These are phyloP conservation scores for Steinernema scapterisci DNA, from an alignment of 2,888 invertebrate genomes.

Conservation along the genomic window DNA sequence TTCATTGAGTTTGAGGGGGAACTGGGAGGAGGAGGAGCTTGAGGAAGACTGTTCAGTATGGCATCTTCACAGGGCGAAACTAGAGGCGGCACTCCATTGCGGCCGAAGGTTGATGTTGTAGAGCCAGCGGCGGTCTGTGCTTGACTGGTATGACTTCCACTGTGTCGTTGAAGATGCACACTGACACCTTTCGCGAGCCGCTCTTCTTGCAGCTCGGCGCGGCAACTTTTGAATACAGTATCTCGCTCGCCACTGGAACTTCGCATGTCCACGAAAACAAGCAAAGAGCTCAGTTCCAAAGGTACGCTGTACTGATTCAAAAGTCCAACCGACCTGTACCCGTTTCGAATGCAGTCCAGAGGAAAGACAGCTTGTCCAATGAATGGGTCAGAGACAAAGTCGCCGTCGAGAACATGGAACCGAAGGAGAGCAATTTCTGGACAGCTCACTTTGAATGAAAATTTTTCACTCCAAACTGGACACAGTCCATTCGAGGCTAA, in stretches of 20 bases:
- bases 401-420: slow-evolving; percentile 86
- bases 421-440: slow-evolving; percentile 81
- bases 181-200: background rate
- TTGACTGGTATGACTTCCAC: background rate
- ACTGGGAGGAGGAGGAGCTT: slow-evolving; percentile 4
- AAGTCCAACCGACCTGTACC: slow-evolving; percentile 87
- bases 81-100: background rate
- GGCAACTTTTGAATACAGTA: slow-evolving; percentile 14
- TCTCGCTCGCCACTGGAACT: slow-evolving; percentile 10
- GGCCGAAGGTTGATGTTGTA: too few species aligned
- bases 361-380: slow-evolving; percentile 94
- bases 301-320: slow-evolving; percentile 90
- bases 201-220: slow-evolving; percentile 1
- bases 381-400: slow-evolving; percentile 90
- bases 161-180: background rate
- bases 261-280: slow-evolving; percentile 79
- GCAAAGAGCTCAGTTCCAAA: slow-evolving; percentile 84
- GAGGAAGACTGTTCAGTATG: background rate
- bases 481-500: slow-evolving; percentile 91
- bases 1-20: background rate
- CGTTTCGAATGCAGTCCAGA: slow-evolving; percentile 70
- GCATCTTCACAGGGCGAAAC: background rate
- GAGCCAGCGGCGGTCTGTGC: background rate
- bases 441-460: slow-evolving; percentile 81
- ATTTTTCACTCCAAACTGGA: slow-evolving; percentile 87